Evolutionary conservation across 2,113 vertebrate genomes (phyloP).

Genomic region (Dunckerocampus dactyliophorus): DNA sequence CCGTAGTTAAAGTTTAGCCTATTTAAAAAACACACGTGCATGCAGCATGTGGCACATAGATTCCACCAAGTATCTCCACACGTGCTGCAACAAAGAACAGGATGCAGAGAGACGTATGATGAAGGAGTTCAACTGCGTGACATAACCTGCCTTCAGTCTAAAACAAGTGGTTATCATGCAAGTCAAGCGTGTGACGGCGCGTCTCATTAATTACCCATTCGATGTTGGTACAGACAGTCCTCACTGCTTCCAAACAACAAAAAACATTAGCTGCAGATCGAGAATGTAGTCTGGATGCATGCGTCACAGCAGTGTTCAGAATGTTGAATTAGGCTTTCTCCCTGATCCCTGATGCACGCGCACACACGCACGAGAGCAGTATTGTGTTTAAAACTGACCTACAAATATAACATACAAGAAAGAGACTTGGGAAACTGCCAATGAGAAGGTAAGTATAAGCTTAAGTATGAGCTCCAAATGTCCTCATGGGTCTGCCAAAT

Average conservation of each 20-base stretch:
- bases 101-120: no score
- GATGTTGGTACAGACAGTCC: slow-evolving; percentile 24
- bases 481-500: slow-evolving; percentile 16
- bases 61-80: no score
- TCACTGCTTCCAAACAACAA: not conserved
- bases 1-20: no score
- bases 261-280: not conserved
- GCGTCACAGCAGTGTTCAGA: not conserved
- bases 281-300: not conserved
- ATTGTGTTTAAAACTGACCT: not conserved
- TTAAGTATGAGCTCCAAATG: slow-evolving; percentile 26
- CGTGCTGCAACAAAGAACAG: no score
- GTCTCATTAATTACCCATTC: slow-evolving; percentile 21
- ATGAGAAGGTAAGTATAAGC: slow-evolving; percentile 5
- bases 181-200: slow-evolving; percentile 23
- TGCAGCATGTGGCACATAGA: no score
- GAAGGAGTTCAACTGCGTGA: no score
- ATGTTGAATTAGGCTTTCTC: not conserved
- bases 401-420: not conserved
- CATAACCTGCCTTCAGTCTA: no score
- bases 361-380: not conserved
- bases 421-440: slow-evolving; percentile 8
- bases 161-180: slow-evolving; percentile 3
- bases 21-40: not conserved
- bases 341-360: not conserved